Base-by-base conservation (phyloP, 2,888 invertebrate genomes). In the Drosophila birchii region DNA sequence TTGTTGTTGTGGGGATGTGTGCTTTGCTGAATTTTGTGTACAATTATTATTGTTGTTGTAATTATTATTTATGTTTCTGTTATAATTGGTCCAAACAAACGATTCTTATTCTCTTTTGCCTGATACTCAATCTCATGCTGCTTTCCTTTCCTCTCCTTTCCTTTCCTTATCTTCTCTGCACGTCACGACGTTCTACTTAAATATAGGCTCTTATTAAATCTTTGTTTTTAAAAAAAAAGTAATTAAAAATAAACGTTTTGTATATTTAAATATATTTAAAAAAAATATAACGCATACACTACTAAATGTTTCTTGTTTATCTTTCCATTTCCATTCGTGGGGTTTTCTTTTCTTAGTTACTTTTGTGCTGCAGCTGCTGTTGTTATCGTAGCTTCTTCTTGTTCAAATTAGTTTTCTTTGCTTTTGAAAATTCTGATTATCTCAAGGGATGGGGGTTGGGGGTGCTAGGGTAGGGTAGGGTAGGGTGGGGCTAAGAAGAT, bases 241-340 rank as follows among this genome's bases (percentile, higher is more conserved):
- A 67, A 69, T 68, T 75, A 75, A 72, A 66, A 86, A 79, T 78
- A 80, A 80, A 81, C 75, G 75, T 61, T 84, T 84, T 77, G 80
- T 87, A 84, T 79, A 82, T 58, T 79, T 81, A 70, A 78, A 76
- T 75, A 79, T 80, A 78, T 82, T 88, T 75, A 77, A 74, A 72
- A 71, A 71, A 71, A 70, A 71, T 70, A 57, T 81, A 79, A 87
- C 69, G 71, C 77, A 81, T 87, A 86, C 75, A 58, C 72, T 82
- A 75, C 80, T 77, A 57, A 68, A 69, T 32, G 57, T 72, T 61
- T 39, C 55, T 61, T 47, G 64, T 67, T 71, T 49, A 43, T 66
- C 72, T 62, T 60, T 67, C 47, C 67, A 55, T 47, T 55, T 47
- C 39, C 67, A 55, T 55, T 54, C 54, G 29, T 38, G 54, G 64